Base-by-base conservation (phyloP, 2,888 invertebrate genomes). In the Agriopis aurantiaria region DNA sequence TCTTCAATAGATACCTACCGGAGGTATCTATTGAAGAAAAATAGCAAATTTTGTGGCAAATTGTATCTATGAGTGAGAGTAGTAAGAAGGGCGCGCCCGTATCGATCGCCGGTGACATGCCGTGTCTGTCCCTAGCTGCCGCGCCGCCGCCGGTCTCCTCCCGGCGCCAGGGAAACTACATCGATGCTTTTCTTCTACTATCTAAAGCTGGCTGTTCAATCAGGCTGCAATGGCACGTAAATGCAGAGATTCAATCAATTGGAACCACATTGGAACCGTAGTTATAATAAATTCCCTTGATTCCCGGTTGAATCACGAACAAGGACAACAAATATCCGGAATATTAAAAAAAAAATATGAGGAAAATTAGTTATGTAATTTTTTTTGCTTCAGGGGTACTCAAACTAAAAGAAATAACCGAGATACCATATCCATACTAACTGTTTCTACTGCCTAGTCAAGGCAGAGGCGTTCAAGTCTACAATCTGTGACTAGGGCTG, bases 41-140 rank as follows among this genome's bases (percentile, higher is more conserved):
- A 11, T 4, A 6, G n/a, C 41, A 48, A 51, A 70, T 66, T n/a
- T 63, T 63, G 53, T 41, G 70, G 14, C 57, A 62, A 70, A 70
- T 58, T 48, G 17, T 23, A 23, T 0, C 66, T 58, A 67, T 55
- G 51, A 75, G 74, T 73, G 75, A 76, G 75, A 71, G 71, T 72
- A 57, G 74, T 69, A 74, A 80, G 77, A 76, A 77, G 80, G 81
- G 83, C 82, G 80, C 75, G 77, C 68, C 71, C 71, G 67, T 84
- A 88, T 88, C 84, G 88, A 88, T 83, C 85, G 82, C 23, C 64
- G 83, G 85, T 87, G 81, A 82, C 87, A 83, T 74, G 80, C 84
- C 75, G 87, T 84, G 77, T 81, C 86, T 82, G 78, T 76, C 80
- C 81, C 81, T 78, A 71, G 75, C 76, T 74, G 41, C 68, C 53